Evolutionary conservation across 2,113 vertebrate genomes (phyloP).

Genomic region (Puma concolor): DNA sequence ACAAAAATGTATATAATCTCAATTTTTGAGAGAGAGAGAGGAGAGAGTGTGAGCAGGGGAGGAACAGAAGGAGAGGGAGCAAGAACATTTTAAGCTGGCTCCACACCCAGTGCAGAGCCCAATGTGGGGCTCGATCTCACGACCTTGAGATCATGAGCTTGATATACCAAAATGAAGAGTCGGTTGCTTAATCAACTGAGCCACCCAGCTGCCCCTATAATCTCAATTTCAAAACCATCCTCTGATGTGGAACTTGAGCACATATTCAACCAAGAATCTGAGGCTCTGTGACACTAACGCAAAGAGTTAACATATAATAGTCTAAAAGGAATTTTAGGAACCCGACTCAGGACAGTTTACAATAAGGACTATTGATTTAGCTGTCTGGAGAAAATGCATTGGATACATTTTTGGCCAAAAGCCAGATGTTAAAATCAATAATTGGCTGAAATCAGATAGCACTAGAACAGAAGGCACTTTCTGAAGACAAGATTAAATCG

Average conservation of each 20-base stretch:
- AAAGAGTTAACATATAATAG: neutral
- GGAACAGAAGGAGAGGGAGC: no score
- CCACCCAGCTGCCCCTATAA: no score
- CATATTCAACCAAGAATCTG: neutral
- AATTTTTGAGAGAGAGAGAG: no score
- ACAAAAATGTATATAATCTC: neutral
- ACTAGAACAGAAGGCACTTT: neutral
- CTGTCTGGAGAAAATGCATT: neutral
- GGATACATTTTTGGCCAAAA: conserved; percentile 33
- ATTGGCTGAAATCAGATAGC: neutral
- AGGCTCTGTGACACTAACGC: neutral
- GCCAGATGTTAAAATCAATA: conserved; percentile 41
- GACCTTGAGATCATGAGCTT: no score
- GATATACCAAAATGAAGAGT: no score
- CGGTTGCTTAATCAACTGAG: no score
- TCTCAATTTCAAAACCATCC: neutral
- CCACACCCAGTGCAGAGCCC: no score
- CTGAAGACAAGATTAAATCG: neutral
- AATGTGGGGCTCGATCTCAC: no score
- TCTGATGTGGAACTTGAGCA: neutral
- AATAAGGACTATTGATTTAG: conserved; percentile 32
- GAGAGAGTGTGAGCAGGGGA: no score
- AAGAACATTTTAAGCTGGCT: no score
- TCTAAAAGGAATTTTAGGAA: conserved; percentile 57
- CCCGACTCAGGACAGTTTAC: neutral